A percentile compares a stretch with the other conserved stretches of the same genome.
phyloP scores from a whole-genome alignment of 2,113 vertebrate species.

The Mugil cephalus region DNA sequence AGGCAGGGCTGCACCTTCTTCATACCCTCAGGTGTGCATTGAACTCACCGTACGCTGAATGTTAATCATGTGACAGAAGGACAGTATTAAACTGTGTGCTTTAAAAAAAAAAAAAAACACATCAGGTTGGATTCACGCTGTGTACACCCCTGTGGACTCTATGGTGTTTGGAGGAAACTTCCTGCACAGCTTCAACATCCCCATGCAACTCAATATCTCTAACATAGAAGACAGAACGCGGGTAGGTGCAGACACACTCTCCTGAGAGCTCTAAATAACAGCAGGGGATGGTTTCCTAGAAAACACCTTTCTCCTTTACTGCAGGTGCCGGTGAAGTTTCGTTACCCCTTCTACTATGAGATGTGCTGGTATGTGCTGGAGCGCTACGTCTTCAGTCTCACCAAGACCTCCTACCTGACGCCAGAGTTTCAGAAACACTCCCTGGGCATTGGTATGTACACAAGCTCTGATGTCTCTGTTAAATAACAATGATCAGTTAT shows the following conservation, averaged over 20 bases:
- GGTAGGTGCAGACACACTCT: constrained; percentile 77
- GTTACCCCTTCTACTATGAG: constrained; percentile 97
- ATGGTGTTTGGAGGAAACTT: constrained; percentile 98
- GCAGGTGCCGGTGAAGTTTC: constrained; percentile 96
- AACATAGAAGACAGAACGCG: constrained; percentile 94
- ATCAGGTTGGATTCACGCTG: constrained; percentile 81
- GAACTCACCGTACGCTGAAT: not conserved
- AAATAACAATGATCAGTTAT: not conserved
- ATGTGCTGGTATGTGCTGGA: constrained; percentile 99
- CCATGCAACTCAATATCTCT: constrained; percentile 87
- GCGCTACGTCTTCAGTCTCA: constrained; percentile 95
- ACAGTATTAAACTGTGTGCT: not conserved
- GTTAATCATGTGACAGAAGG: not conserved
- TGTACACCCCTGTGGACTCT: constrained; percentile 96
- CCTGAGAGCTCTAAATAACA: not conserved
- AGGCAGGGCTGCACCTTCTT: constrained; percentile 97
- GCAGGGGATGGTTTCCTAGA: not conserved
- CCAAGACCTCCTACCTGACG: constrained; percentile 92
- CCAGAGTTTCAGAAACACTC: constrained; percentile 97
- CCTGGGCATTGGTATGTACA: constrained; percentile 90
- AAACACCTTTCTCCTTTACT: not conserved
- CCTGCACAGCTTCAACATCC: constrained; percentile 98
- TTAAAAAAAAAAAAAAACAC: too few species aligned
- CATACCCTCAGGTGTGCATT: constrained; percentile 90
- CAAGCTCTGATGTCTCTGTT: not conserved